Evolutionary conservation across 2,797 vertebrate species (phyloP), one percentile per base, ranked within the genome.

Genomic region (Knipowitschia caucasica): DNA sequence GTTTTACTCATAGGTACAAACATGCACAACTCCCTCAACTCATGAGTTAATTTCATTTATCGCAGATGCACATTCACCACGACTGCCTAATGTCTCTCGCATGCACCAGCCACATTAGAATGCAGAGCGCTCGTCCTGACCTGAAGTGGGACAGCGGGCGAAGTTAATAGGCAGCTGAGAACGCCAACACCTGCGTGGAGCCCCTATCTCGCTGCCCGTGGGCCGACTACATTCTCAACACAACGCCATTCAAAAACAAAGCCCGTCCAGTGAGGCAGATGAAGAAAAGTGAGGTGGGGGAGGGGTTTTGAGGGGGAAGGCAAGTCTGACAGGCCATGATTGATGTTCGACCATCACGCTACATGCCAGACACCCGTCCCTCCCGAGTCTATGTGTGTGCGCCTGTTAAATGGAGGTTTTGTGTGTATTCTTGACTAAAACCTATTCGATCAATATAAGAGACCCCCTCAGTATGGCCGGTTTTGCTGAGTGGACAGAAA

Each of bases 361-460:
- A 44, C 42, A 71, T 60, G 75, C 75, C 74, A 85, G 83, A 86
- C 80, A 85, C 76, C 64, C 79, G 67, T 77, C 81, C 76, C 72
- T 72, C 81, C 67, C 79, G 57, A 72, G 62, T 62, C 56, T 81
- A 70, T 64, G 75, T 59, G 70, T 45, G 53, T 31, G 49, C 27
- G 53, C 23, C n/a, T 23, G 54, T 64, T 75, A 60, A 34, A 56
- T 49, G 47, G 20, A 59, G 60, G 67, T 50, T 80, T 14, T 44
- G 25, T 64, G 67, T 70, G 76, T 60, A 71, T 75, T 72, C 67
- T 65, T 68, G 78, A 73, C 73, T 77, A 62, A 81, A 71, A 86
- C 80, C 79, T 85, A 84, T 68, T 64, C 84, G 89, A 92, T 90
- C 86, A 89, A 91, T 91, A 86, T 44, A 73, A 85, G 82, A 75